These are phyloP conservation scores for Cerceris rybyensis DNA, from an alignment of 2,888 invertebrate genomes.

Conservation along the genomic window DNA sequence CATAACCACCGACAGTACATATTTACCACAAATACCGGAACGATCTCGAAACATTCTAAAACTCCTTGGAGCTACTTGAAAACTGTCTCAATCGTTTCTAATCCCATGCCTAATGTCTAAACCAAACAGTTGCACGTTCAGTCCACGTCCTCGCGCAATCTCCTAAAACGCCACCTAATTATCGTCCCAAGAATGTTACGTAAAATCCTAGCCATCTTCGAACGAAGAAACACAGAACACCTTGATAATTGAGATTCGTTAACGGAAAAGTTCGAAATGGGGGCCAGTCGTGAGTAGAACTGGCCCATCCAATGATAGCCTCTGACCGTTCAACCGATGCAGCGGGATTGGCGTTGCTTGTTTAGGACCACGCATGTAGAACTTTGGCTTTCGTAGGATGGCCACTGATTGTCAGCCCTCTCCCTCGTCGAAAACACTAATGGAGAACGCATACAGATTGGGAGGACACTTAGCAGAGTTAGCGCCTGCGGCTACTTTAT, in stretches of 20 bases:
- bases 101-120: not conserved
- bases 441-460: slow-evolving; percentile 73
- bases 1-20: too few species aligned
- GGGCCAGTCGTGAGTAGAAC: not conserved
- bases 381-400: slow-evolving; percentile 48
- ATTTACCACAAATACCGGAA: not conserved
- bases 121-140: not conserved
- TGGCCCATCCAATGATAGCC: slow-evolving; percentile 10
- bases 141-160: not conserved
- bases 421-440: slow-evolving; percentile 59
- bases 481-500: slow-evolving; percentile 74
- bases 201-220: not conserved
- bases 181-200: slow-evolving; percentile 6
- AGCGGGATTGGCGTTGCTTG: slow-evolving; percentile 38
- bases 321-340: slow-evolving; percentile 1
- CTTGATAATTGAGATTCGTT: slow-evolving; percentile 39
- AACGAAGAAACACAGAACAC: slow-evolving; percentile 7
- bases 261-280: slow-evolving; percentile 12
- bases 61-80: not conserved
- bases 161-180: slow-evolving; percentile 5
- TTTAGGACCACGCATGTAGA: slow-evolving; percentile 37
- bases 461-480: slow-evolving; percentile 74
- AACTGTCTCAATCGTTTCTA: not conserved
- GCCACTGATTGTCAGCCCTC: slow-evolving; percentile 39
- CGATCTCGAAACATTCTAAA: not conserved